Evolutionary conservation across 2,113 vertebrate species (phyloP).

Genomic region (Halichoerus grypus): DNA sequence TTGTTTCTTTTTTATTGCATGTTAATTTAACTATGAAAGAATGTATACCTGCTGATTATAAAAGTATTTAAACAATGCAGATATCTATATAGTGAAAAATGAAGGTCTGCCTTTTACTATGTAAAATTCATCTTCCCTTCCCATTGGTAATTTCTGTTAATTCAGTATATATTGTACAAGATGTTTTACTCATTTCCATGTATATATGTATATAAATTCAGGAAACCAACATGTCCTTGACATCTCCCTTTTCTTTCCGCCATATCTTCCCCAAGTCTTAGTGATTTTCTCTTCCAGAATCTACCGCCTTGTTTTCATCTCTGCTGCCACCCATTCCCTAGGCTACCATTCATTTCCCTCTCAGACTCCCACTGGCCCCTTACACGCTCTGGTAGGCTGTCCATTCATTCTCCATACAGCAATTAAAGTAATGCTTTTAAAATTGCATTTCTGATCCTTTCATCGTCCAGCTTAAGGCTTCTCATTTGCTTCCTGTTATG

Average conservation of each 20-base stretch:
- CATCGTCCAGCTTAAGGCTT: conserved; percentile 15
- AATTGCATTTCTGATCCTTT: background rate
- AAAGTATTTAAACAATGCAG: conserved; percentile 61
- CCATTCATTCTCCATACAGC: background rate
- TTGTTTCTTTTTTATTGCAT: conserved; percentile 57
- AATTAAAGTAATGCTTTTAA: background rate
- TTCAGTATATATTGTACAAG: background rate
- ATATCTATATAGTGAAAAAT: background rate
- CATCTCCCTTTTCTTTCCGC: conserved; percentile 3
- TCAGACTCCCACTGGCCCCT: background rate
- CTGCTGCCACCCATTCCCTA: background rate
- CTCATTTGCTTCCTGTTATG: background rate
- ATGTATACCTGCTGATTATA: conserved; percentile 39
- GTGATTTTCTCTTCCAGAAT: conserved; percentile 25
- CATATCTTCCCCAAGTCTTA: conserved; percentile 26
- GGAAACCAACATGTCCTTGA: background rate
- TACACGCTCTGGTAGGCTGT: background rate
- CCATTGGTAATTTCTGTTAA: conserved; percentile 20
- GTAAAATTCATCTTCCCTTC: conserved; percentile 34
- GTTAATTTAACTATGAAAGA: conserved; percentile 42
- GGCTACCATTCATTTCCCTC: background rate
- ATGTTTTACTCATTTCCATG: background rate
- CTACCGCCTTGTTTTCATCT: background rate
- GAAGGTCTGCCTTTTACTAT: conserved; percentile 34
- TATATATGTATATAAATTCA: conserved; percentile 54